Evolutionary conservation across 2,888 invertebrate species (phyloP), one percentile per base, ranked within the genome.

Genomic region (Ischnura elegans): DNA sequence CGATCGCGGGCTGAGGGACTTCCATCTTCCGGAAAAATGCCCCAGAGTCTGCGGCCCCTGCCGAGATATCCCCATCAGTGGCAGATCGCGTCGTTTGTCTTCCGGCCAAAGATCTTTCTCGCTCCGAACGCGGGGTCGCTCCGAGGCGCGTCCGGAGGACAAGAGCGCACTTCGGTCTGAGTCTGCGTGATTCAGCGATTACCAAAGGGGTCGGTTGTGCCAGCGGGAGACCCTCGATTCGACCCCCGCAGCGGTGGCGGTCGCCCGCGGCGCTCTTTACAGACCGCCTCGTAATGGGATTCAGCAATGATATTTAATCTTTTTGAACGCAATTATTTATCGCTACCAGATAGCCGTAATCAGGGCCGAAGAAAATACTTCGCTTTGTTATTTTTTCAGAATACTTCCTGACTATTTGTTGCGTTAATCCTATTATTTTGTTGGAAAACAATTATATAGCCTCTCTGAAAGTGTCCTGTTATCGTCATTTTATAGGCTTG

Each of bases 261-360:
- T 16, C 10, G 36, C 76, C 36, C 76, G 76, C n/a, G 36, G 76
- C 25, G 76, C 8, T 76, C 36, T 16, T 16, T 2, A 36, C 36
- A 13, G 2, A 8, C 36, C 10, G 36, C 76, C 10, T 10, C 36
- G 76, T 76, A 36, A 5, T 76, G 36, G 76, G 29, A 76, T 76
- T 76, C 76, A 76, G 76, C 76, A 76, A 76, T 36, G 36, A 76
- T 16, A 76, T 76, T 76, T 76, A 36, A 16, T 36, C 76, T 76
- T 29, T 10, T 36, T 76, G 36, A 76, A 76, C 0, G 76, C 76
- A 36, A 13, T 76, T 0, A 76, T 76, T 76, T 76, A 76, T 76
- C 76, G 29, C 36, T 76, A 3, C 4, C 10, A 76, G 29, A 8
- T 4, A 76, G 36, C n/a, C 13, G 76, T 13, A 51, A 51, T 6